Percentiles rank a stretch among this genome's conserved stretches.
Evolutionary conservation across 1,140 invertebrate genomes (phyloP).

Genomic region (Liolophura sinensis): DNA sequence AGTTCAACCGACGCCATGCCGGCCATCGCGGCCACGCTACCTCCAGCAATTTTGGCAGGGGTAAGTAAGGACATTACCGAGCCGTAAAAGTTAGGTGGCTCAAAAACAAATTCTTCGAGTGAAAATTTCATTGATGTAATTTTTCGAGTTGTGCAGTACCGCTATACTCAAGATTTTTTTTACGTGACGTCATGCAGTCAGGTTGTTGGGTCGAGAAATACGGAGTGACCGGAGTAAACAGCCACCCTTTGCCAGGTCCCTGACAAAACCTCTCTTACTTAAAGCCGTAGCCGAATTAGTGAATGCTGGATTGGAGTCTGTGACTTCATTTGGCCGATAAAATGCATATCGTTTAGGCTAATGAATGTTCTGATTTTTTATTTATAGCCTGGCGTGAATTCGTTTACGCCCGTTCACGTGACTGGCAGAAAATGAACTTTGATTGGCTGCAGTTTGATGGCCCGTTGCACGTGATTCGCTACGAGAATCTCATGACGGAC

Average conservation of each 20-base stretch:
- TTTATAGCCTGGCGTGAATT: background rate
- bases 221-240: no score
- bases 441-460: background rate
- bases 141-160: background rate
- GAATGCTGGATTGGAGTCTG: background rate
- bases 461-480: constrained; percentile 6
- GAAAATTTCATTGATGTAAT: background rate
- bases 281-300: background rate
- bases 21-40: constrained; percentile 72
- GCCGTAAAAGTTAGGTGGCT: background rate
- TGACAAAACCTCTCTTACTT: no score
- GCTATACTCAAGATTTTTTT: background rate
- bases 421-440: constrained; percentile 1
- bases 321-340: background rate
- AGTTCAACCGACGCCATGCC: constrained; percentile 73
- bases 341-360: background rate
- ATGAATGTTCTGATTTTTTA: background rate
- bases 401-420: background rate
- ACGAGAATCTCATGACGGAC: constrained; percentile 3
- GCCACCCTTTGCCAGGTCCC: no score
- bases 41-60: constrained; percentile 16
- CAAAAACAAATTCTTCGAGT: constrained; percentile 6
- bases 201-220: no score
- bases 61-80: constrained; percentile 12
- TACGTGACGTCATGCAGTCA: no score